Evolutionary conservation across 30 jellyfish, hydroid and myxozoan species (phyloP).

Genomic region (Cassiopea xamachana): DNA sequence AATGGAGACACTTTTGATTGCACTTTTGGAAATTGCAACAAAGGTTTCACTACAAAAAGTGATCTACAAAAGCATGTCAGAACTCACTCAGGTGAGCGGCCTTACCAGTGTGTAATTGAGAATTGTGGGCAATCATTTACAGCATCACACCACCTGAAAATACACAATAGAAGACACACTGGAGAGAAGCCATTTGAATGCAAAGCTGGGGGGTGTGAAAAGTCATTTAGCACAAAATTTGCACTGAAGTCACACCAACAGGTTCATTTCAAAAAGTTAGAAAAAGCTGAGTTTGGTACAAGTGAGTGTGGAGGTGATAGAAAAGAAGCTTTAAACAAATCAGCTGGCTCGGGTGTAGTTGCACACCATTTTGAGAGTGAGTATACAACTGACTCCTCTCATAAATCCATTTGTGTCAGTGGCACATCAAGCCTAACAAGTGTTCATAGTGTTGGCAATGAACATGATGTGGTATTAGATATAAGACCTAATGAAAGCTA

Average conservation of each 20-base stretch:
- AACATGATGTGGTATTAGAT: slow-evolving; percentile 70
- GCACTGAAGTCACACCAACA: slow-evolving; percentile 73
- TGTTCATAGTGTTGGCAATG: slow-evolving; percentile 76
- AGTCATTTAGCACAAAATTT: slow-evolving; percentile 76
- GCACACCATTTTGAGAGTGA: slow-evolving; percentile 63
- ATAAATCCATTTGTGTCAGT: slow-evolving; percentile 54
- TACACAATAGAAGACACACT: slow-evolving; percentile 74
- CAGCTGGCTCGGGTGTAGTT: slow-evolving; percentile 20
- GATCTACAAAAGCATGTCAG: slow-evolving; percentile 88
- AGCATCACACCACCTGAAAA: slow-evolving; percentile 90
- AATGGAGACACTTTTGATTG: slow-evolving; percentile 88
- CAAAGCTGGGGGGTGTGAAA: slow-evolving; percentile 79
- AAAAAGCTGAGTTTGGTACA: slow-evolving; percentile 46
- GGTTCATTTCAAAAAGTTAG: slow-evolving; percentile 49
- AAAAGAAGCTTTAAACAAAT: not conserved
- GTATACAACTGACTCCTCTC: slow-evolving; percentile 59
- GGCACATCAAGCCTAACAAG: slow-evolving; percentile 75
- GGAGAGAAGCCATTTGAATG: slow-evolving; percentile 92
- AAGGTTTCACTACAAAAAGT: slow-evolving; percentile 92
- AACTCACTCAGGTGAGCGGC: slow-evolving; percentile 92
- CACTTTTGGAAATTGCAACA: slow-evolving; percentile 75
- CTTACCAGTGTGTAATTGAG: slow-evolving; percentile 78
- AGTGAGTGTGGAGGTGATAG: not conserved
- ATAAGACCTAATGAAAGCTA: slow-evolving; percentile 49
- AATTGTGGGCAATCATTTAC: slow-evolving; percentile 80